Conservation (phyloP, 1,140 invertebrate species). For the Euura saliciscinereae region DNA sequence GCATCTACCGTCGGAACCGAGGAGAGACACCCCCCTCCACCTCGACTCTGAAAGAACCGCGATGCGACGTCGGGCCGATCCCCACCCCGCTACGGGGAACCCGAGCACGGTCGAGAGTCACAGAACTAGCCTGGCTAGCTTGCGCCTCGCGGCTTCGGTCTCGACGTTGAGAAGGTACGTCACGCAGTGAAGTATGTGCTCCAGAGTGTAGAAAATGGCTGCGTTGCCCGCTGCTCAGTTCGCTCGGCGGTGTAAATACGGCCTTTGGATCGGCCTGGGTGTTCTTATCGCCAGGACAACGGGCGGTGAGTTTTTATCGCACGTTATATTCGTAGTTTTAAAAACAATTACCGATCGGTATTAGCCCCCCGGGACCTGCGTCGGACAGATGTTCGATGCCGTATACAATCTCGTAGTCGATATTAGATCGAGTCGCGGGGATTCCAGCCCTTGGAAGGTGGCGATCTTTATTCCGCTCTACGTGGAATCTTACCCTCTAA, state of each 20-base stretch:
- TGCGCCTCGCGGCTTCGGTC: conserved; percentile 40
- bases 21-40: background rate
- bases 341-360: no score
- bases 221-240: conserved; percentile 44
- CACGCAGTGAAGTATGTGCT: conserved; percentile 59
- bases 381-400: no score
- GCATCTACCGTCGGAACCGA: background rate
- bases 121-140: conserved; percentile 10
- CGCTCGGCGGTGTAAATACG: conserved; percentile 52
- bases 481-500: no score
- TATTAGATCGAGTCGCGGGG: no score
- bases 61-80: background rate
- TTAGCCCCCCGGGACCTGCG: no score
- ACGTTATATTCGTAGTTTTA: no score
- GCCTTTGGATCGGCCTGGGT: conserved; percentile 43
- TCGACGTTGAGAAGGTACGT: conserved; percentile 19
- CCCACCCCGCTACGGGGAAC: background rate
- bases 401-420: no score
- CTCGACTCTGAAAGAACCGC: no score
- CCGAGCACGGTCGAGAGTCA: conserved; percentile 12
- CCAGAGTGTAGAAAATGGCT: conserved; percentile 58
- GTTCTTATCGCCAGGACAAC: conserved; percentile 41
- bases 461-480: no score
- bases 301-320: conserved; percentile 43
- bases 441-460: no score